phyloP scores from a whole-genome alignment of 2,113 vertebrate species.

The Azemiops feae region DNA sequence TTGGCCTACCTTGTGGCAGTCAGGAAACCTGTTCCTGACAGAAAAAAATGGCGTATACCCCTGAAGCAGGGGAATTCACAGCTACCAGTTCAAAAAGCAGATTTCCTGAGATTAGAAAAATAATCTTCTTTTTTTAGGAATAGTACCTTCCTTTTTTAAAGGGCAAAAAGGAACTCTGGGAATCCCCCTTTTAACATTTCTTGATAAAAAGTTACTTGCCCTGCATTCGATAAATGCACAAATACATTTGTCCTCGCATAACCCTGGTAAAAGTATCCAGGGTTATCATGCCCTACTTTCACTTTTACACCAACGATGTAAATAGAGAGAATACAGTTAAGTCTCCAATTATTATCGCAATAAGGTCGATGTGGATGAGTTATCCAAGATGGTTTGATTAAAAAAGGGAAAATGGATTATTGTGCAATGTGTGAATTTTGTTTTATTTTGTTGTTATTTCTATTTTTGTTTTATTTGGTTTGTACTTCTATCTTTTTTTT shows the following conservation, averaged over 20 bases:
- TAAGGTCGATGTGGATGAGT: neutral
- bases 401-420: neutral
- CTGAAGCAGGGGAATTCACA: neutral
- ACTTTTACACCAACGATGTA: neutral
- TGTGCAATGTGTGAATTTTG: neutral
- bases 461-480: neutral
- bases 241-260: neutral
- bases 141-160: neutral
- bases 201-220: neutral
- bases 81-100: no score
- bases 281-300: neutral
- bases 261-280: neutral
- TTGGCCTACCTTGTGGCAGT: neutral
- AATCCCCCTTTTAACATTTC: neutral
- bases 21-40: neutral
- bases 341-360: neutral
- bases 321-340: neutral
- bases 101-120: neutral
- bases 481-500: neutral
- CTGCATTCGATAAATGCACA: neutral
- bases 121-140: neutral
- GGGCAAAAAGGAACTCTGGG: neutral
- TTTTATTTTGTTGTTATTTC: neutral
- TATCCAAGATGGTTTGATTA: neutral
- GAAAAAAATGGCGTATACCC: neutral